Evolutionary conservation across 2,797 vertebrate genomes (phyloP), one percentile per base, ranked within the genome.

Genomic region (Pagetopsis macropterus): DNA sequence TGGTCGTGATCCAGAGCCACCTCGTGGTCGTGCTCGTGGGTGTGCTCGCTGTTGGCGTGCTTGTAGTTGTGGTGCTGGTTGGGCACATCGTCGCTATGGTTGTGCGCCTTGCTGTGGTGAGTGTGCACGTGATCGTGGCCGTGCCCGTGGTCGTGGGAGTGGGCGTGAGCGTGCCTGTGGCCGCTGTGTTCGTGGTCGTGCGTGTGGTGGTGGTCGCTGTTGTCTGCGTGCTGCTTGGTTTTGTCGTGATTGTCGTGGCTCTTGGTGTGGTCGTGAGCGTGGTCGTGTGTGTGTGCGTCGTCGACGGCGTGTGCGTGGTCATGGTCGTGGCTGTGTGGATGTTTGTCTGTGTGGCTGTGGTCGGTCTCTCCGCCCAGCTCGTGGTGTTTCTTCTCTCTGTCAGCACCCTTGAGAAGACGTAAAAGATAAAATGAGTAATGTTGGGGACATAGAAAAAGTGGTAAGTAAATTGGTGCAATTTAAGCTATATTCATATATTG

Each of bases 1-100:
- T 95, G 94, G 5, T 93, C 82, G 3, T 88, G 94, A 74, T 94
- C 94, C 59, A 95, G 86, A 0, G 92, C 89, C 0, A 82, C 17
- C 75, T 95, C 93, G 5, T 94, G 94, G 83, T 93, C 94, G 2
- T 95, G 94, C 1, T 94, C 88, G 2, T 94, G 94, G 3, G 93
- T 93, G 75, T 92, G 86, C 0, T 2, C 6, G 4, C 33, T 70
- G 0, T 11, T 55, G 0, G 40, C n/a, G 2, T 94, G 93, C 11
- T 63, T 48, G 72, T 94, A 94, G 15, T 87, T 0, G 55, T 94
- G 94, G 75, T 93, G 92, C 0, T 91, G 85, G 67, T 85, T 65
- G 15, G 83, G 71, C 0, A 13, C 49, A 71, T 87, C 87, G 1
- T 4, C 45, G 0, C 13, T 83, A 65, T 95, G 93, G 78, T 94